These are phyloP conservation scores for Hydra vulgaris DNA, from an alignment of 30 jellyfish, hydroid and myxozoan genomes.

Conservation along the genomic window DNA sequence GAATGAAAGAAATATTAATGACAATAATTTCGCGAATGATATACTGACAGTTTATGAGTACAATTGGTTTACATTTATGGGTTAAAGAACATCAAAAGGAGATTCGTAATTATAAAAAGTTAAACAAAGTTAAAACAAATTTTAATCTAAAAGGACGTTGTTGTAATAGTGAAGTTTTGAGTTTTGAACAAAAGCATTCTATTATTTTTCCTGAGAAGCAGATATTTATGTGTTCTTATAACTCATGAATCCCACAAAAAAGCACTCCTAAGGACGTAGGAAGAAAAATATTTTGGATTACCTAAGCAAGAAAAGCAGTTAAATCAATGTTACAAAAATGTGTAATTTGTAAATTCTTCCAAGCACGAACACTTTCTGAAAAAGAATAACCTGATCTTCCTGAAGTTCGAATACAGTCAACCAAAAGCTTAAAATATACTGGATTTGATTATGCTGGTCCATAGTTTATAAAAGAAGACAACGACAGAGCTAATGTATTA, in stretches of 20 bases:
- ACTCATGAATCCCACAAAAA: constrained; percentile 5
- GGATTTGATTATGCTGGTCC: constrained; percentile 26
- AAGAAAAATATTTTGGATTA: constrained; percentile 7
- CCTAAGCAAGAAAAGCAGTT: constrained; percentile 16
- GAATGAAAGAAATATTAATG: no score
- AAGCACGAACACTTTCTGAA: not conserved
- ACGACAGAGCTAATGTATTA: not conserved
- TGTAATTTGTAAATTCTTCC: constrained; percentile 1
- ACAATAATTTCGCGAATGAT: no score
- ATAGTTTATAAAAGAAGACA: not conserved
- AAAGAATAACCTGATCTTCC: constrained; percentile 18
- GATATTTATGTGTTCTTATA: constrained; percentile 6
- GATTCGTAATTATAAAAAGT: no score
- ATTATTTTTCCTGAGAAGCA: not conserved
- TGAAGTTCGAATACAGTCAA: no score
- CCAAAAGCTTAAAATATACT: not conserved
- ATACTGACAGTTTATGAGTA: not conserved
- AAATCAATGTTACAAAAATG: not conserved
- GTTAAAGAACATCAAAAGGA: no score
- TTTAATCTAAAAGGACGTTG: no score
- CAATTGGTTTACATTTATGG: no score
- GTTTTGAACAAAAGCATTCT: no score
- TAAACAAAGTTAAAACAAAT: no score
- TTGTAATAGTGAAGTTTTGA: no score
- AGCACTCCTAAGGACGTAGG: constrained; percentile 2